phyloP scores from a whole-genome alignment of 2,797 vertebrate species.

The Arrhamphus sclerolepis region DNA sequence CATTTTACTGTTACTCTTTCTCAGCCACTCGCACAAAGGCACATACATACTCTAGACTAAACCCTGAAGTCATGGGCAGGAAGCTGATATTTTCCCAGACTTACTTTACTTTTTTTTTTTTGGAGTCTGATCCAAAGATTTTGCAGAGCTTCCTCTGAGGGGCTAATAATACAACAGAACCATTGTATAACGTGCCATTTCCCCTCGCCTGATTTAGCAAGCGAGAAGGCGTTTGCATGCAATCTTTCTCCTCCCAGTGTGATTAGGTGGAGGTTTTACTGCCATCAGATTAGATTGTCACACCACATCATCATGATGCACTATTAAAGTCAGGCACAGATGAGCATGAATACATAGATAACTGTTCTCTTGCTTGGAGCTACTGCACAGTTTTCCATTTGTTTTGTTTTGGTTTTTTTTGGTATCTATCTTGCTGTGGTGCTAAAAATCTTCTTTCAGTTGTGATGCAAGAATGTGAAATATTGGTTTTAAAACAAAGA shows the following conservation, averaged over 20 bases:
- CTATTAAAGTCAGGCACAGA: constrained; percentile 57
- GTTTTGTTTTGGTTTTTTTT: not conserved
- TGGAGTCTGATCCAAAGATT: constrained; percentile 75
- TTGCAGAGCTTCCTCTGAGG: constrained; percentile 76
- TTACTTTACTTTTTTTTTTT: constrained; percentile 62
- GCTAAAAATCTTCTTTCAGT: not conserved
- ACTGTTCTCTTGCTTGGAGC: constrained; percentile 15
- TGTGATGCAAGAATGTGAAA: constrained; percentile 1
- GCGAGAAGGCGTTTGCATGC: constrained; percentile 64
- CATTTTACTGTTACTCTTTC: not conserved
- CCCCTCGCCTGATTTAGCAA: constrained; percentile 69
- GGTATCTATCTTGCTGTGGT: not conserved
- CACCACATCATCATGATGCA: constrained; percentile 58
- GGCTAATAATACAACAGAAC: constrained; percentile 75
- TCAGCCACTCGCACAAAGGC: constrained; percentile 16
- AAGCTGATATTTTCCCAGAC: constrained; percentile 79
- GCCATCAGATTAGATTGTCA: constrained; percentile 71
- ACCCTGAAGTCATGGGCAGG: constrained; percentile 64
- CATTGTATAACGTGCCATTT: constrained; percentile 72
- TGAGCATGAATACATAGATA: constrained; percentile 49
- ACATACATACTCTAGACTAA: constrained; percentile 45
- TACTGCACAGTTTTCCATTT: constrained; percentile 2
- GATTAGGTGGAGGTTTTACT: constrained; percentile 59
- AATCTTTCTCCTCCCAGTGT: constrained; percentile 64
- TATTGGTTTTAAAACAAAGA: not conserved